A percentile compares a stretch with the other conserved stretches of the same genome.
phyloP scores from a whole-genome alignment of 1,140 invertebrate species.

The Leucophenga varia region DNA sequence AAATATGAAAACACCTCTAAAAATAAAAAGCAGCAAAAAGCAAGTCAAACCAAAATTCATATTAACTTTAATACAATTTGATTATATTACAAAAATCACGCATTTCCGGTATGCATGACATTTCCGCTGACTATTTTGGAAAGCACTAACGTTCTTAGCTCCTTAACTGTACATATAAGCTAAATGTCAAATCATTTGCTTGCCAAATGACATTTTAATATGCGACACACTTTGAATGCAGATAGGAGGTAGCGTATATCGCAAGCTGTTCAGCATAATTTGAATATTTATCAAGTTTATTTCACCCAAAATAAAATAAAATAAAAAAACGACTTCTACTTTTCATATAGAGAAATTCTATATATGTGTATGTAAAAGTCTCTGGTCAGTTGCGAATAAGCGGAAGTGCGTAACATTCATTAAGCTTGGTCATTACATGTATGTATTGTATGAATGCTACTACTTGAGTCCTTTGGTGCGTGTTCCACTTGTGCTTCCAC shows the following conservation, averaged over 20 bases:
- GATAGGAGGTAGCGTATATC: too few species aligned
- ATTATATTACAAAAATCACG: conserved; percentile 33
- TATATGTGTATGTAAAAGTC: neutral
- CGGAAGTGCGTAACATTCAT: conserved; percentile 47
- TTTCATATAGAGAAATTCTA: neutral
- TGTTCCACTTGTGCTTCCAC: too few species aligned
- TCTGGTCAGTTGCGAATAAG: neutral
- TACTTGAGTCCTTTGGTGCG: too few species aligned
- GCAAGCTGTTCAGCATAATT: conserved; percentile 23
- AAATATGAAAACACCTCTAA: too few species aligned
- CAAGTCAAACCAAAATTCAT: too few species aligned
- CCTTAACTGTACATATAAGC: too few species aligned
- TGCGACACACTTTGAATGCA: conserved; percentile 40
- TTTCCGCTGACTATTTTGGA: conserved; percentile 22
- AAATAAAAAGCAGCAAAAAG: too few species aligned
- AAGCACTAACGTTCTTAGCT: too few species aligned
- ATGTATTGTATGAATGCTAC: neutral
- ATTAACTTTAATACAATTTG: conserved; percentile 9
- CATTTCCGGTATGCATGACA: conserved; percentile 49
- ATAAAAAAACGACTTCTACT: too few species aligned
- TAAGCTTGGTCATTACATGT: conserved; percentile 29
- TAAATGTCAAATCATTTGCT: conserved; percentile 47
- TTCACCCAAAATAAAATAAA: too few species aligned
- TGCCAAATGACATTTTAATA: conserved; percentile 52
- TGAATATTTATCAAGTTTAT: conserved; percentile 40